Evolutionary conservation across 2,113 vertebrate genomes (phyloP).

Genomic region (Oryzias woworae): DNA sequence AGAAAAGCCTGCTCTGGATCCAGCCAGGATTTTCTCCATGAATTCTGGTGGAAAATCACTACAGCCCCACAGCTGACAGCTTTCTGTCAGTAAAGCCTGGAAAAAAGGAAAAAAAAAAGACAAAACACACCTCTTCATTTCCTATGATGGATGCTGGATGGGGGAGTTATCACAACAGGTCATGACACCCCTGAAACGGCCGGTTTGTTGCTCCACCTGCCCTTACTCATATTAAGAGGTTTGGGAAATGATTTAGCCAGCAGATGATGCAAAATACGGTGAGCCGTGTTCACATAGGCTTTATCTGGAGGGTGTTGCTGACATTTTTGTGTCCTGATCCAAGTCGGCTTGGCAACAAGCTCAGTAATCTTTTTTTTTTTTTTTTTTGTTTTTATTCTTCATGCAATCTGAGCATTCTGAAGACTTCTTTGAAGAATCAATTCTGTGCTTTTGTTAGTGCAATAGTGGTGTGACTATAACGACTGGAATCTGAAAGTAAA

Average conservation of each 20-base stretch:
- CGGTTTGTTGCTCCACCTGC: constrained; percentile 32
- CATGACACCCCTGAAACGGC: constrained; percentile 41
- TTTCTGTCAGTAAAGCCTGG: constrained; percentile 67
- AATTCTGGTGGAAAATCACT: constrained; percentile 65
- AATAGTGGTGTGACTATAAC: no score
- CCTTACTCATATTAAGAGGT: constrained; percentile 24
- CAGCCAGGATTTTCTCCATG: constrained; percentile 69
- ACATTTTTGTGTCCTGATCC: constrained; percentile 17
- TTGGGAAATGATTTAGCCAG: constrained; percentile 22
- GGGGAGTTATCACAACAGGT: constrained; percentile 46
- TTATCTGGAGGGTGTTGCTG: constrained; percentile 35
- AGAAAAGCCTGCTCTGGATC: constrained; percentile 64
- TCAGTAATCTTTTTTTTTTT: background rate
- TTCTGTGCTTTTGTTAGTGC: no score
- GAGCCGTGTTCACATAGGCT: constrained; percentile 48
- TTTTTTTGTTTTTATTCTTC: no score
- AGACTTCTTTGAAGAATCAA: no score
- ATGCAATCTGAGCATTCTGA: no score
- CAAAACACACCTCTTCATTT: constrained; percentile 57
- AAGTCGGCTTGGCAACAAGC: background rate
- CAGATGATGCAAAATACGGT: constrained; percentile 44
- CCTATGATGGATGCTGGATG: constrained; percentile 40
- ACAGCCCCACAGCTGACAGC: constrained; percentile 62
- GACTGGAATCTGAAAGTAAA: no score
- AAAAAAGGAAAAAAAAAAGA: constrained; percentile 28